A percentile compares a stretch with the other conserved stretches of the same genome.
Conservation (phyloP, 2,113 vertebrate species). For the Isurus oxyrinchus region DNA sequence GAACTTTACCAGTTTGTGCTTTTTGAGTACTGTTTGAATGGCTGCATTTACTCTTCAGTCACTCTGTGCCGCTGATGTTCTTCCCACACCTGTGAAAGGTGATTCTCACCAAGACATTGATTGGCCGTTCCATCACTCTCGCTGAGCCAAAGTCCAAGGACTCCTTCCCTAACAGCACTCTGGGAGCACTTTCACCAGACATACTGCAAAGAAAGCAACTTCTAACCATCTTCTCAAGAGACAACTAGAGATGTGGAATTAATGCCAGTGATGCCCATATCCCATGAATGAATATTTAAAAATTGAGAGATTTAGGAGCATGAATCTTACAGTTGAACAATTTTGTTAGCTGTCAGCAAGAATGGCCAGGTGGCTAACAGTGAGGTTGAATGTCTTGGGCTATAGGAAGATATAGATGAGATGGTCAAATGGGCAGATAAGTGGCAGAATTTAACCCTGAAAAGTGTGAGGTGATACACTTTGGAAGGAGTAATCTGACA, state of each 20-base stretch:
- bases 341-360: neutral
- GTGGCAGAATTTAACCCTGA: too few relatives aligned
- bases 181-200: neutral
- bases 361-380: too few relatives aligned
- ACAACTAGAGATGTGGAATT: too few relatives aligned
- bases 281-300: too few relatives aligned
- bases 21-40: neutral
- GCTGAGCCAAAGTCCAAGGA: neutral
- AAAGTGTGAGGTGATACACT: too few relatives aligned
- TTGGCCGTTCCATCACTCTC: neutral
- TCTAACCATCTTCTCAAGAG: too few relatives aligned
- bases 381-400: too few relatives aligned
- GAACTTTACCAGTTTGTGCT: neutral
- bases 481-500: too few relatives aligned
- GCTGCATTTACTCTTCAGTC: neutral
- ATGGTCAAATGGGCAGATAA: too few relatives aligned
- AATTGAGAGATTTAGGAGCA: neutral
- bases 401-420: too few relatives aligned
- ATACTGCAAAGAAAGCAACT: neutral
- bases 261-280: too few relatives aligned
- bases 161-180: neutral
- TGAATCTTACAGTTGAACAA: neutral
- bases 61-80: neutral
- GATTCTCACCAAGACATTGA: neutral
- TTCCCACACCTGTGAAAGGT: neutral